phyloP scores from a whole-genome alignment of 2,113 vertebrate species.

The Nibea albiflora region DNA sequence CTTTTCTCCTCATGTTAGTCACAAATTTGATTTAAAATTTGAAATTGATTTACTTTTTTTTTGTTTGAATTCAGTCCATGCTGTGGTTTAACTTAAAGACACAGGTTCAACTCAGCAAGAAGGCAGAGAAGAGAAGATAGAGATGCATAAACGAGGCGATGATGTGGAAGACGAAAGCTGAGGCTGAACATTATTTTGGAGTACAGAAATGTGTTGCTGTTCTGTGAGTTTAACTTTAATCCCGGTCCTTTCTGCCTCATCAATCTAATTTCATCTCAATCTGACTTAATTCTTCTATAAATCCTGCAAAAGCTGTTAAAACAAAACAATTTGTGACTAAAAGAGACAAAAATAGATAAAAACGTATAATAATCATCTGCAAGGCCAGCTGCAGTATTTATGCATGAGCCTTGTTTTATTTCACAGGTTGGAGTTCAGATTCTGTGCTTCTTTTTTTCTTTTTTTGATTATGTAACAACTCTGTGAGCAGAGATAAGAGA shows the following conservation, averaged over 20 bases:
- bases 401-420: slow-evolving; percentile 6
- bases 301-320: background rate
- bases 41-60: slow-evolving; percentile 13
- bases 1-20: background rate
- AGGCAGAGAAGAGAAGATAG: too few species aligned
- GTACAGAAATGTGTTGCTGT: background rate
- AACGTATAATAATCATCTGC: background rate
- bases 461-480: slow-evolving; percentile 33
- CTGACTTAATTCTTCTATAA: background rate
- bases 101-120: background rate
- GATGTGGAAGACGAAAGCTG: background rate
- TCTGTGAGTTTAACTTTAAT: background rate
- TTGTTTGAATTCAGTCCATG: background rate
- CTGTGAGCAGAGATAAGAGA: slow-evolving; percentile 24
- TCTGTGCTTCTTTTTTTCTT: background rate
- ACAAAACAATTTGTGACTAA: background rate
- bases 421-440: slow-evolving; percentile 13
- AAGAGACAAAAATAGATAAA: background rate
- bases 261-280: background rate
- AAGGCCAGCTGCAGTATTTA: background rate
- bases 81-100: background rate
- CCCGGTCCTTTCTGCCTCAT: background rate
- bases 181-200: background rate
- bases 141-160: background rate
- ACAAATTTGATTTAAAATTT: slow-evolving; percentile 27